A percentile compares a stretch with the other conserved stretches of the same genome.
phyloP scores from a whole-genome alignment of 2,113 vertebrate species.

The Podarcis cretensis region DNA sequence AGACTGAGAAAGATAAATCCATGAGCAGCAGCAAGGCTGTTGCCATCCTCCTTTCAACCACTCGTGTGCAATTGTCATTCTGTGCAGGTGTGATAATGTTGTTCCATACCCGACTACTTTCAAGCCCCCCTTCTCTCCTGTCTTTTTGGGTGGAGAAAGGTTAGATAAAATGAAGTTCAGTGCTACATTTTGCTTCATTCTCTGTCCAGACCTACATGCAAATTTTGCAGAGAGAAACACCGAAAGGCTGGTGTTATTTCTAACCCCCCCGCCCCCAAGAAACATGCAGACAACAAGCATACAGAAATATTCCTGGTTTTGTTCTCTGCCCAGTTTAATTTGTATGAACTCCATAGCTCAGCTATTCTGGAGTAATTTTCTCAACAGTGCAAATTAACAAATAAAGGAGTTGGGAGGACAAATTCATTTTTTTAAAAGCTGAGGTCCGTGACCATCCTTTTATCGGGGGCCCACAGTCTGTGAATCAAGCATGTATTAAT shows the following conservation, averaged over 20 bases:
- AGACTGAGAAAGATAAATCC: not conserved
- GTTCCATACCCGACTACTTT: not conserved
- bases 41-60: not conserved
- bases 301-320: not conserved
- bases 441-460: too few relatives aligned
- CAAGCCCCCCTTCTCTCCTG: not conserved
- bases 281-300: not conserved
- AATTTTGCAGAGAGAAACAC: not conserved
- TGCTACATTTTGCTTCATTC: not conserved
- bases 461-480: not conserved
- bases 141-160: too few relatives aligned
- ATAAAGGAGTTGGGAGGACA: not conserved
- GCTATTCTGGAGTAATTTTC: not conserved
- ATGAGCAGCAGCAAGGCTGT: not conserved
- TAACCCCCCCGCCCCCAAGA: too few relatives aligned
- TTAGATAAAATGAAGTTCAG: not conserved
- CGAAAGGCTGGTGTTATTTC: not conserved
- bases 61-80: not conserved
- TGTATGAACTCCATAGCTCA: not conserved
- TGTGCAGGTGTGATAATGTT: too few relatives aligned
- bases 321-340: rapidly evolving
- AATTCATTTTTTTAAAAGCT: constrained; percentile 19
- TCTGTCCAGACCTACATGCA: too few relatives aligned
- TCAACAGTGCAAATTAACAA: constrained; percentile 27
- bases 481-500: too few relatives aligned